Base-by-base conservation (phyloP, 2,888 invertebrate genomes). In the Drosophila tripunctata region DNA sequence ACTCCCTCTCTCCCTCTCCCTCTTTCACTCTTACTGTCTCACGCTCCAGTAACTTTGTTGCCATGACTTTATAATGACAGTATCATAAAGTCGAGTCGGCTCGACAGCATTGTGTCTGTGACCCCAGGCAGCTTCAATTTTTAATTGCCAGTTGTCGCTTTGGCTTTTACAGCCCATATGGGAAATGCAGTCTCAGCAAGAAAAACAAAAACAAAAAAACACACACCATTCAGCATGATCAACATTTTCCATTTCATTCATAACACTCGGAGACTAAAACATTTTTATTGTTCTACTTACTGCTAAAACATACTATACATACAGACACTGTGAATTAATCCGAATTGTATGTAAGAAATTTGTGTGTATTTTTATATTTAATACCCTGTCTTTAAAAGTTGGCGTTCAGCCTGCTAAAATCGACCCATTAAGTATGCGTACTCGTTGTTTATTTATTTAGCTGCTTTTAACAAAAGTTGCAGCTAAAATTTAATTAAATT, bases 121-220 rank as follows among this genome's bases (percentile, higher is more conserved):
- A 60, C 52, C 65, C 54, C 54, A 51, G 77, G 45, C 44, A 51
- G 57, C 45, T 70, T 61, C 47, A 44, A 60, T 60, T 78, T n/a
- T 85, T 70, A 78, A 78, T 85, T 85, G 82, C 27, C 56, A 57
- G 55, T 65, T 60, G 65, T 60, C 51, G 58, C 62, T 57, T 35
- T 14, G 30, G 40, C 73, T 77, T 78, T 77, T 84, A 84, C 78
- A 60, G 63, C 57, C 55, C 84, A 67, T 73, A 62, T 73, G 78
- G 79, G 81, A 70, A 77, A 84, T 73, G 65, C 73, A 44, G 55
- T 50, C 56, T 61, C 38, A 41, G 33, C 54, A 54, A 19, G 8
- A 47, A 27, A 24, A 33, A 10, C 38, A 43, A 45, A 14, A 27
- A 3, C 19, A 19, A 2, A 3, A 19, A 7, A 7, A 7, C 7